phyloP scores from a whole-genome alignment of 2,888 invertebrate species.

The Coleophora flavipennella region DNA sequence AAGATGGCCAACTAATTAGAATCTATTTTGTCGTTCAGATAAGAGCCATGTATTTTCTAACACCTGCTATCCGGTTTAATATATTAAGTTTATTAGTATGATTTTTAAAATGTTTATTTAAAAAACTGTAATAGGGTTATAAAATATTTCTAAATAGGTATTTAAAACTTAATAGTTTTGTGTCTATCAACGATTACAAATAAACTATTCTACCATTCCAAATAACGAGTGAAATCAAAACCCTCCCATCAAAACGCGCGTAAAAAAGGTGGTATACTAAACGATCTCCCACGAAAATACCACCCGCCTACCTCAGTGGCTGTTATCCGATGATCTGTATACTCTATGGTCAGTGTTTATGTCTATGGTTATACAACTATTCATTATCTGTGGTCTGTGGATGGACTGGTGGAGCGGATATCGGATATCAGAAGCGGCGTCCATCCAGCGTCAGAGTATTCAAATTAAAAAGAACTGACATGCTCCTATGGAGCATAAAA shows the following conservation, averaged over 20 bases:
- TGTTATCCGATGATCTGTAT: constrained; percentile 43
- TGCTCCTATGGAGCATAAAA: constrained; percentile 49
- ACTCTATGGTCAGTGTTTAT: constrained; percentile 9
- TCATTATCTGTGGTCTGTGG: constrained; percentile 19
- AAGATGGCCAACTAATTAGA: constrained; percentile 13
- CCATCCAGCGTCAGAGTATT: constrained; percentile 23
- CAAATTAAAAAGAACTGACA: constrained; percentile 39
- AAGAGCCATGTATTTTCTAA: background rate
- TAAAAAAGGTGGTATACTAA: constrained; percentile 35
- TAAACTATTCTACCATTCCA: no score
- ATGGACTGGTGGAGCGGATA: constrained; percentile 31
- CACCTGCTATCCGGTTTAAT: no score
- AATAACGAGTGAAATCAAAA: constrained; percentile 34
- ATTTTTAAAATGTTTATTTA: no score
- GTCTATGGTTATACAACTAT: constrained; percentile 6
- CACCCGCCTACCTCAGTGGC: constrained; percentile 49
- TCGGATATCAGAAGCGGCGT: constrained; percentile 36
- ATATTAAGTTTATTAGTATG: no score
- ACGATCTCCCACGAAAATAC: constrained; percentile 39
- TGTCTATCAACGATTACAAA: no score
- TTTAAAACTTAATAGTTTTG: no score
- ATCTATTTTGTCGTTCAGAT: background rate
- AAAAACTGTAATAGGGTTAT: no score
- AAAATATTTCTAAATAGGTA: no score
- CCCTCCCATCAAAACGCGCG: constrained; percentile 43